A percentile compares a stretch with the other conserved stretches of the same genome.
These are phyloP conservation scores for Yponomeuta malinellus DNA, from an alignment of 2,888 invertebrate species.

Conservation along the genomic window DNA sequence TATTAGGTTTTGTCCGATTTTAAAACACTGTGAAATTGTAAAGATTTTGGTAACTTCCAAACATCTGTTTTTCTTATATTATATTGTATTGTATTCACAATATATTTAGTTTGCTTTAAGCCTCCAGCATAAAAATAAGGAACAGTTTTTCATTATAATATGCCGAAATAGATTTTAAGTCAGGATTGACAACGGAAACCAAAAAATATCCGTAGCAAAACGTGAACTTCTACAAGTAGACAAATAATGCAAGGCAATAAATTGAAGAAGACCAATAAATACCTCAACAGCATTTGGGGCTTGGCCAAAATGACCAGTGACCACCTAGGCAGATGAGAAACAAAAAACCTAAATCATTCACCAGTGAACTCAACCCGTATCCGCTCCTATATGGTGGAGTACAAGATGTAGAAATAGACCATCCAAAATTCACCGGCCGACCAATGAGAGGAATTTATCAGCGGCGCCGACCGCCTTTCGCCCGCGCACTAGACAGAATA, in stretches of 20 bases:
- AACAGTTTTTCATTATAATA: too few relatives aligned
- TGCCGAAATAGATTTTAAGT: too few relatives aligned
- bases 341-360: not conserved
- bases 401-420: slow-evolving; percentile 46
- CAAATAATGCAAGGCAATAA: not conserved
- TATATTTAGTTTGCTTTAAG: too few relatives aligned
- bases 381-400: slow-evolving; percentile 18
- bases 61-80: too few relatives aligned
- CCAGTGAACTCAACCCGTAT: not conserved
- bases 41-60: too few relatives aligned
- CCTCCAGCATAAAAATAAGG: too few relatives aligned
- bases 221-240: not conserved
- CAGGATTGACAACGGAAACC: too few relatives aligned
- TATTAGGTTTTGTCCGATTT: too few relatives aligned
- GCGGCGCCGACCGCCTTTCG: slow-evolving; percentile 45
- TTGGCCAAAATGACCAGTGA: not conserved
- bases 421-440: slow-evolving; percentile 42
- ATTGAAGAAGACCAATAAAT: not conserved
- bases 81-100: too few relatives aligned
- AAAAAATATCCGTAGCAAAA: too few relatives aligned
- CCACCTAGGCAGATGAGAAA: not conserved
- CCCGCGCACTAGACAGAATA: slow-evolving; percentile 19
- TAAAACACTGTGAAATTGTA: too few relatives aligned
- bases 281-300: not conserved
- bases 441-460: slow-evolving; percentile 55